Evolutionary conservation across 2,888 invertebrate genomes (phyloP).

Genomic region (Sialis lutaria): DNA sequence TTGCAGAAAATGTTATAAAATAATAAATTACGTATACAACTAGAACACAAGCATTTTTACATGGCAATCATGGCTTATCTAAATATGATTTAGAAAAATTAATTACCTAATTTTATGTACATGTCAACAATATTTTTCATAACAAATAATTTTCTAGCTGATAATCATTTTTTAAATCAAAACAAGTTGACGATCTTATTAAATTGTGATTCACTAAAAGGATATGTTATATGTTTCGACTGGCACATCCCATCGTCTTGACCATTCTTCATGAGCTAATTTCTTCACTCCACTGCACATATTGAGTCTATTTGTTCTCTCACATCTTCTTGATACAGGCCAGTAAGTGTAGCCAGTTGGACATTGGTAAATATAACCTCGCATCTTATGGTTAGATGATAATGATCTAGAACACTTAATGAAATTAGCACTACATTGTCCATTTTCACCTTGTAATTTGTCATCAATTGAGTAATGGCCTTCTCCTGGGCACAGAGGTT

Average conservation of each 20-base stretch:
- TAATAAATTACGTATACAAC: no score
- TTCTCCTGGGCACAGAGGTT: conserved; percentile 41
- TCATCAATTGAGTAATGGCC: conserved; percentile 53
- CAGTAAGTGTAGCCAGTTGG: conserved; percentile 61
- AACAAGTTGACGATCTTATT: no score
- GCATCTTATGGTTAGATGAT: conserved; percentile 29
- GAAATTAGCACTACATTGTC: conserved; percentile 52
- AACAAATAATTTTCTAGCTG: no score
- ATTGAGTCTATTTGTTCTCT: conserved; percentile 39
- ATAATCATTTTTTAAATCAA: no score
- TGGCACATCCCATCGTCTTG: conserved; percentile 36
- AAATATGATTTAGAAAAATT: no score
- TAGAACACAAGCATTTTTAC: no score
- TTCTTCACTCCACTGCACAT: conserved; percentile 40
- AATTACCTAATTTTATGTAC: no score
- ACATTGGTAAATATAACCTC: conserved; percentile 59
- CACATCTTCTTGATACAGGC: conserved; percentile 61
- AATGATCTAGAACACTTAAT: conserved; percentile 44
- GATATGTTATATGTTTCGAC: conserved; percentile 34
- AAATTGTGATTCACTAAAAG: no score
- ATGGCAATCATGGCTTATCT: no score
- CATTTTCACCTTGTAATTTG: conserved; percentile 16
- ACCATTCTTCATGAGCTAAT: conserved; percentile 25
- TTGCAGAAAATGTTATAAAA: no score
- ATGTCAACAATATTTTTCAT: no score